Evolutionary conservation across 2,797 vertebrate genomes (phyloP).

Genomic region (Ceyx erithaca): DNA sequence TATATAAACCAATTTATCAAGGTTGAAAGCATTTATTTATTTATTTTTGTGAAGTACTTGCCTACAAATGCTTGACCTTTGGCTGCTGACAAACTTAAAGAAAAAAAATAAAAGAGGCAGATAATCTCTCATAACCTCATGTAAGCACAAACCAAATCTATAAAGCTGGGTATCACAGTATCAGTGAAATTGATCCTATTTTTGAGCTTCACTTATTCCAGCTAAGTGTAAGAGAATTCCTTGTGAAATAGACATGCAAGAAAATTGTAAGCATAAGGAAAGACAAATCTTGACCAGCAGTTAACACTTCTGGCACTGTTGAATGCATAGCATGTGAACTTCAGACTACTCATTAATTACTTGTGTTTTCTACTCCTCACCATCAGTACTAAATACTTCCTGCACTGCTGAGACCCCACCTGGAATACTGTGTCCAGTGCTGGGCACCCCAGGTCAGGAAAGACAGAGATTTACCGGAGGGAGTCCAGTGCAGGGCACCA

Average conservation of each 20-base stretch:
- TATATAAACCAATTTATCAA: slow-evolving; percentile 25
- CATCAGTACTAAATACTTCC: neutral
- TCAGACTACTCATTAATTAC: neutral
- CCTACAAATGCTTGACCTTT: slow-evolving; percentile 25
- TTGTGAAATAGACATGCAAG: neutral
- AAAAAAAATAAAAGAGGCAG: neutral
- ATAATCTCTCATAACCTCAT: neutral
- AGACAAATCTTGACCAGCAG: neutral
- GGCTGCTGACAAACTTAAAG: neutral
- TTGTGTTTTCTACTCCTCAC: neutral
- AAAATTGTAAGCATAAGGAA: neutral
- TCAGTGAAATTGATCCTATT: neutral
- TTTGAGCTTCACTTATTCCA: neutral
- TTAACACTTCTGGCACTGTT: neutral
- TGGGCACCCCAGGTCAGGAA: too few species aligned
- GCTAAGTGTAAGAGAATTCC: neutral
- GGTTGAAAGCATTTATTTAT: slow-evolving; percentile 18
- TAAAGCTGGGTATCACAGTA: neutral
- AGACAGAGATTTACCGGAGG: too few species aligned
- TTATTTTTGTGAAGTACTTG: neutral
- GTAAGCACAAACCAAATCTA: neutral
- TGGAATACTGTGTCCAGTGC: neutral
- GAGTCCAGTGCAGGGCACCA: too few species aligned
- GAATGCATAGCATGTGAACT: fast-evolving
- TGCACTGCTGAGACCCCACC: too few species aligned